Evolutionary conservation across 1,140 invertebrate genomes (phyloP).

Genomic region (Zaprionus inermis): DNA sequence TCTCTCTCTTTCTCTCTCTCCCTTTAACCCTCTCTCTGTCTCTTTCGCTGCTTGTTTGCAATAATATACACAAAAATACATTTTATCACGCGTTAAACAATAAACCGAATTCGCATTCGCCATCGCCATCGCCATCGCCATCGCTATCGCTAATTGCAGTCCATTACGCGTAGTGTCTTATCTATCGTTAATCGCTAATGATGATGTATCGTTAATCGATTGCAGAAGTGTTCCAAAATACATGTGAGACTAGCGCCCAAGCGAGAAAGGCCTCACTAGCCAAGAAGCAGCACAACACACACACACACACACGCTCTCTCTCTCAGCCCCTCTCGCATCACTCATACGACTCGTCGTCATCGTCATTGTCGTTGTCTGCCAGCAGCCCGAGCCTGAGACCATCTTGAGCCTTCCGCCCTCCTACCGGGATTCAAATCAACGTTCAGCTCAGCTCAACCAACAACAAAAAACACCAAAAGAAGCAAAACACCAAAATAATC

Average conservation of each 20-base stretch:
- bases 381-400: constrained; percentile 42
- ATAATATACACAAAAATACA: constrained; percentile 27
- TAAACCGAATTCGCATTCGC: constrained; percentile 8
- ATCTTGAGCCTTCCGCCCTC: constrained; percentile 45
- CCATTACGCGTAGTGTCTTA: neutral
- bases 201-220: constrained; percentile 27
- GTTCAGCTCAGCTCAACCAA: constrained; percentile 28
- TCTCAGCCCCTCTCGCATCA: constrained; percentile 33
- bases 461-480: constrained; percentile 36
- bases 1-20: neutral
- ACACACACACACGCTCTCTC: neutral
- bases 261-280: constrained; percentile 33
- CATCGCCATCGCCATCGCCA: neutral
- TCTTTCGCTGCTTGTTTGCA: constrained; percentile 8
- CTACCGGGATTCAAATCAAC: constrained; percentile 37
- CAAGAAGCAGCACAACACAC: constrained; percentile 38
- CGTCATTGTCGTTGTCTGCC: constrained; percentile 23
- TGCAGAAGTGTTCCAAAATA: constrained; percentile 31
- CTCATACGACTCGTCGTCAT: constrained; percentile 37
- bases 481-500: constrained; percentile 25
- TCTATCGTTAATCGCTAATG: constrained; percentile 20
- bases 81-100: constrained; percentile 21
- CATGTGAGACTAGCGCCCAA: constrained; percentile 38
- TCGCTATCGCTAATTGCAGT: constrained; percentile 3
- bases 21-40: neutral